Base-by-base conservation (phyloP, 1,140 invertebrate species). In the Melanaphis sacchari region DNA sequence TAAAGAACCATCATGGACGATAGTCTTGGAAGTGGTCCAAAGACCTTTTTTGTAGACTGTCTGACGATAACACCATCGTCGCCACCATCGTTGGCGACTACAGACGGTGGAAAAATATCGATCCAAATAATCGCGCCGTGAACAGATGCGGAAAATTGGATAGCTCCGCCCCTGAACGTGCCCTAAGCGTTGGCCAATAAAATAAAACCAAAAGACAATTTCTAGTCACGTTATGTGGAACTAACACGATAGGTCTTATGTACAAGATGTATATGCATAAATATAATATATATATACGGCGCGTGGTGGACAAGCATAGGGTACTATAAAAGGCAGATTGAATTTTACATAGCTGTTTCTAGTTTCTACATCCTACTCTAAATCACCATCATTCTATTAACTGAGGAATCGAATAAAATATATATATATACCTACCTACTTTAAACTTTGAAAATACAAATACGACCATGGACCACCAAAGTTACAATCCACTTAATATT, bases 131-230 rank as follows among this genome's bases (percentile, higher is more conserved):
- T 90, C 52, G 89, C 52, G 38, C 66, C 52, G 89, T n/a, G 89
- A 66, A 90, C 89, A 90, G 89, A 90, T 66, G 89, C 89, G 89
- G 89, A 90, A 90, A 90, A 90, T 90, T 66, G 52, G 38, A 31
- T 43, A n/a, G 89, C 52, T 41, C 89, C 89, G 52, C 89, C 89
- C 54, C 38, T 24, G 54, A 21, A 90, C 89, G 89, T 90, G 89
- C 18, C 31, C 31, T 90, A 41, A 90, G 38, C 52, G 40, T 90
- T 26, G 52, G 38, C 52, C 46, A 54, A 54, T 89, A 54, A 89
- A 89, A 54, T 40, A 89, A 89, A 54, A 89, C 18, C 36, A 38
- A 43, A 59, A 90, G 36, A 90, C 87, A 88, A 88, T 88, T 49
- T 31, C n/a, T 26, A 46, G n/a, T 88, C 87, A 88, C 87, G 87